phyloP scores from a whole-genome alignment of 2,797 vertebrate species.

The Crenuchus spilurus region DNA sequence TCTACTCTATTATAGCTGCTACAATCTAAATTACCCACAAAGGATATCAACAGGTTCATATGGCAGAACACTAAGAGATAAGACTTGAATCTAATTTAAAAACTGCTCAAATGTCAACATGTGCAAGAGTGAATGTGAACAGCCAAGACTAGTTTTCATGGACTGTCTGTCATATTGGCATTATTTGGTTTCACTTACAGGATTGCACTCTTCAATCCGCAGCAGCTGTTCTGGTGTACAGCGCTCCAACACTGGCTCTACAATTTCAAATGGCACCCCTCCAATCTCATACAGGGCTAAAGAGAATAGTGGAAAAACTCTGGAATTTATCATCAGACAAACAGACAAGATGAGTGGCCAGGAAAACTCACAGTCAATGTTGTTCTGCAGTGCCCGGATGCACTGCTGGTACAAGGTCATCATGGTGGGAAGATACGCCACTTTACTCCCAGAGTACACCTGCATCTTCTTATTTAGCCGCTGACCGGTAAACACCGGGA shows the following conservation, averaged over 20 bases:
- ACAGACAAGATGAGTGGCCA: not conserved
- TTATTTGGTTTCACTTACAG: conserved; percentile 73
- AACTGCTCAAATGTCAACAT: not conserved
- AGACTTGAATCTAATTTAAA: not conserved
- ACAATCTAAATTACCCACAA: not conserved
- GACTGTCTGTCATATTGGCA: not conserved
- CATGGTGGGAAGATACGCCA: conserved; percentile 82
- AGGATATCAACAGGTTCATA: not conserved
- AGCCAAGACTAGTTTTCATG: not conserved
- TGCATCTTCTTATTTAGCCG: conserved; percentile 89
- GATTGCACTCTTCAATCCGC: conserved; percentile 87
- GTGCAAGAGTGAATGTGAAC: not conserved
- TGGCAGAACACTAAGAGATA: not conserved
- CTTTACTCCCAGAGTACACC: conserved; percentile 88
- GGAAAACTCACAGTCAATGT: conserved; percentile 84
- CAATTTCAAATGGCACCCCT: conserved; percentile 88
- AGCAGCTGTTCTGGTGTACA: conserved; percentile 88
- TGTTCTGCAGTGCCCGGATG: conserved; percentile 88
- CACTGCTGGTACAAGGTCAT: conserved; percentile 88
- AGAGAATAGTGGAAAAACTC: not conserved
- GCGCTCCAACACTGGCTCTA: conserved; percentile 87
- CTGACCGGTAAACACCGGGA: conserved; percentile 78
- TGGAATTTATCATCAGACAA: not conserved
- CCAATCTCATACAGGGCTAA: conserved; percentile 88
- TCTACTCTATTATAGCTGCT: too few species aligned